Conservation (phyloP, 92 coral and sea anemone species). For the Bergia sp. region DNA sequence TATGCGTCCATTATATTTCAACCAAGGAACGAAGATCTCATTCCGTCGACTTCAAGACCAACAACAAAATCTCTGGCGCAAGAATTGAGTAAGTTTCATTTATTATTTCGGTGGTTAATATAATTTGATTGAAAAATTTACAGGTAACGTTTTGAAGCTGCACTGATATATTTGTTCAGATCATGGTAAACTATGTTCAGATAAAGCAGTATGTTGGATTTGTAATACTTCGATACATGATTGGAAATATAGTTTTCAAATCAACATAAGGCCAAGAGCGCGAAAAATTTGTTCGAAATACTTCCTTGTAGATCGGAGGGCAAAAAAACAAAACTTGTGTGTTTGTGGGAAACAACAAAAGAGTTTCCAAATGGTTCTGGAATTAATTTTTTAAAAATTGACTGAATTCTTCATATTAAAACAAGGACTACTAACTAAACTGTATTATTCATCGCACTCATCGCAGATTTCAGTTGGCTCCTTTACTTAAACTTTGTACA, state of each 20-base stretch:
- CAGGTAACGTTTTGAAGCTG: neutral
- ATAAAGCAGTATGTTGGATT: neutral
- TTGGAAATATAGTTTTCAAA: neutral
- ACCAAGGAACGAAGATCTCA: neutral
- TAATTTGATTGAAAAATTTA: neutral
- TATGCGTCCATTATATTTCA: slow-evolving; percentile 34
- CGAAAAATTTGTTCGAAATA: slow-evolving; percentile 12
- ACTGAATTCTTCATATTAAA: neutral
- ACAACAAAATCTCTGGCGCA: slow-evolving; percentile 39
- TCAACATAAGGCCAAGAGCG: neutral
- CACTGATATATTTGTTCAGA: neutral
- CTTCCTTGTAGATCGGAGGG: slow-evolving; percentile 29
- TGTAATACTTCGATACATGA: slow-evolving; percentile 1
- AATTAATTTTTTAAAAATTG: neutral
- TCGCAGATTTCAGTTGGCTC: neutral
- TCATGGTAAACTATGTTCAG: neutral
- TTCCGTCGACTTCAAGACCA: slow-evolving; percentile 3
- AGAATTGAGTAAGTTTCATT: slow-evolving; percentile 21
- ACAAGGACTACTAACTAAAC: too few relatives aligned
- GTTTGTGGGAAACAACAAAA: neutral
- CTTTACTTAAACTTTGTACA: neutral
- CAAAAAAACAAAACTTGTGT: neutral
- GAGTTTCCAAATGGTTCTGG: neutral
- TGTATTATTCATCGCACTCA: too few relatives aligned
- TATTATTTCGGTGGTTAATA: neutral